Base-by-base conservation (phyloP, 1,140 invertebrate genomes). In the Vanessa atalanta region DNA sequence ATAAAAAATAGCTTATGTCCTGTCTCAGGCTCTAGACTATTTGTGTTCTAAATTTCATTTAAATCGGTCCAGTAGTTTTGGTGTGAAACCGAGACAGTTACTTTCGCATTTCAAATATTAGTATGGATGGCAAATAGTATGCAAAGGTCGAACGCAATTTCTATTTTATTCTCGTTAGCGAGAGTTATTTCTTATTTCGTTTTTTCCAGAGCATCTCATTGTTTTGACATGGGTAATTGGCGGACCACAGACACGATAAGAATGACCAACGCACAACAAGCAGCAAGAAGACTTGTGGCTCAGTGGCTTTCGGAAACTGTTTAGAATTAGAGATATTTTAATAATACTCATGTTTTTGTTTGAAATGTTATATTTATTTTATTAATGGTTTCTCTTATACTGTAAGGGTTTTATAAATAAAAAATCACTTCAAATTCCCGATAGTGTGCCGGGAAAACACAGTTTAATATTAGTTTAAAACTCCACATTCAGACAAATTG, bases 181-280 rank as follows among this genome's bases (percentile, higher is more conserved):
- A 11, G 6, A 11, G 3, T 47, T 16, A 43, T 37, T 43, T 65
- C 31, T 48, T 31, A 37, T 47, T 48, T 69, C 47, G 12, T 75
- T 82, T 73, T 70, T 84, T 84, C 76, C 94, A 95, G 95, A 51
- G 95, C 95, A 8, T 95, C 96, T 0, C 96, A 97, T 83, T 97
- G 96, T 86, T 94, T 95, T 16, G 96, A 97, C 89, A 95, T 97
- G 93, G 93, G 94, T 75, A 90, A 93, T 11, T 93, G 94, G 76
- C 71, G 78, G 7, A 16, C 66, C 0, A 84, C 80, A 3, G 96
- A 97, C 77, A 91, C 89, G 3, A 89, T 92, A 5, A 92, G 93
- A 73, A 93, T 97, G 86, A 94, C 85, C 1, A 85, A 92, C n/a
- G 95, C 95, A 0, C 94, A 96, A 77, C 83, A 91, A 70, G 86